Conservation (phyloP, 1,140 invertebrate species). For the Drosophila orosa region DNA sequence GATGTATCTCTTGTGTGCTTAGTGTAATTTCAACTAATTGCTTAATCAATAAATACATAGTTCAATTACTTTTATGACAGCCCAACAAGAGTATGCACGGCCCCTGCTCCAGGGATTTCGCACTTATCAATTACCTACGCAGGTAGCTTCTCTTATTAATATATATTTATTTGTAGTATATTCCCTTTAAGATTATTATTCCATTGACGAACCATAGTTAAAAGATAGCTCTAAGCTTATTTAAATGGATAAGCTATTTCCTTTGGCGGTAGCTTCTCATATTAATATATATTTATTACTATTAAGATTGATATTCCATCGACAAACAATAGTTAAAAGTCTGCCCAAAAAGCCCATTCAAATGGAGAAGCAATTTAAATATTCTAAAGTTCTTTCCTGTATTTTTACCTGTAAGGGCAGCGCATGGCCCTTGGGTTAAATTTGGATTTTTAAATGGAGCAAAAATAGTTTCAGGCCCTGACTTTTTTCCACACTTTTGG, state of each 20-base stretch:
- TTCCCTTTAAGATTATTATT: too few relatives aligned
- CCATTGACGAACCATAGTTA: too few relatives aligned
- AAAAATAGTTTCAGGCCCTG: conserved; percentile 1
- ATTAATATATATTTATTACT: too few relatives aligned
- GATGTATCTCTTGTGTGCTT: conserved; percentile 50
- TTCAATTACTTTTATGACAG: conserved; percentile 59
- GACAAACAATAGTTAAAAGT: too few relatives aligned
- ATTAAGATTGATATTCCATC: too few relatives aligned
- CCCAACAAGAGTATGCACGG: background rate
- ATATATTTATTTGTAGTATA: too few relatives aligned
- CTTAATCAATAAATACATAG: conserved; percentile 71
- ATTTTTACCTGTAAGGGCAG: background rate
- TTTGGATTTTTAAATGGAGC: background rate
- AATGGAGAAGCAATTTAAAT: background rate
- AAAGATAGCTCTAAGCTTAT: too few relatives aligned
- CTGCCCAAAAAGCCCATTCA: background rate
- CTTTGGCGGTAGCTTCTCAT: too few relatives aligned
- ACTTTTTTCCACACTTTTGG: conserved; percentile 7
- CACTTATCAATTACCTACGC: background rate
- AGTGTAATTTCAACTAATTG: conserved; percentile 75
- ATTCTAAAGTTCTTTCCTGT: background rate
- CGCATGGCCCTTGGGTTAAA: too few relatives aligned
- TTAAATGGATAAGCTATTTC: too few relatives aligned
- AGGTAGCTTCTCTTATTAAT: too few relatives aligned
- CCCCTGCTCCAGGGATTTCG: background rate